Conservation (phyloP, 1,140 invertebrate species). For the Drosophila burlai region DNA sequence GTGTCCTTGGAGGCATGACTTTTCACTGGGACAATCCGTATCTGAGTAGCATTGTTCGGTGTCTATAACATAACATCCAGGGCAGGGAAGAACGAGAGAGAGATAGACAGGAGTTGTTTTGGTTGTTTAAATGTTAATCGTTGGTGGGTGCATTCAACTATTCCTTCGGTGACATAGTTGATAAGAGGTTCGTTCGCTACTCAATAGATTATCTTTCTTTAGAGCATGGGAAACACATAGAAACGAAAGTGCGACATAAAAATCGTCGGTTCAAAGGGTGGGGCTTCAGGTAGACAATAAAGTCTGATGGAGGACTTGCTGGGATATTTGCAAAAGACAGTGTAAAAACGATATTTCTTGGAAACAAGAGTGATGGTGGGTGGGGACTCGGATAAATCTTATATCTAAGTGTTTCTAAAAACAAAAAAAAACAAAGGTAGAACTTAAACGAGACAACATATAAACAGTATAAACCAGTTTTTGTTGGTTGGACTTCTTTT, state of each 20-base stretch:
- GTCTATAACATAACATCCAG: slow-evolving; percentile 87
- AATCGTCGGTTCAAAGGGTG: slow-evolving; percentile 32
- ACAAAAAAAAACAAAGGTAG: slow-evolving; percentile 64
- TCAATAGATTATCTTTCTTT: slow-evolving; percentile 39
- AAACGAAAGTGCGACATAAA: slow-evolving; percentile 57
- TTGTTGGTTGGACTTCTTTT: slow-evolving; percentile 47
- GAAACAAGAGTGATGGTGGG: slow-evolving; percentile 24
- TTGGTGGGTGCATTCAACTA: slow-evolving; percentile 77
- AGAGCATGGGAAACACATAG: slow-evolving; percentile 24
- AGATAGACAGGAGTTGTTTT: slow-evolving; percentile 83
- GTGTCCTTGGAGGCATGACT: slow-evolving; percentile 94
- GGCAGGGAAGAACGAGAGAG: slow-evolving; percentile 79
- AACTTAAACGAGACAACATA: slow-evolving; percentile 74
- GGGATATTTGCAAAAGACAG: slow-evolving; percentile 17
- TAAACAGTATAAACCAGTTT: slow-evolving; percentile 63
- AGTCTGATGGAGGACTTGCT: slow-evolving; percentile 41
- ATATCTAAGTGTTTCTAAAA: slow-evolving; percentile 68
- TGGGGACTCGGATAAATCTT: slow-evolving; percentile 58
- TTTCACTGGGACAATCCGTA: slow-evolving; percentile 95
- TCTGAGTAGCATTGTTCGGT: slow-evolving; percentile 94
- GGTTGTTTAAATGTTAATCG: slow-evolving; percentile 77
- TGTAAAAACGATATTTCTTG: slow-evolving; percentile 38
- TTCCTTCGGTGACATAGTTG: slow-evolving; percentile 65
- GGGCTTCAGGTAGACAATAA: slow-evolving; percentile 26
- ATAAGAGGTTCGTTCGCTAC: slow-evolving; percentile 53